Conservation (phyloP, 2,113 vertebrate genomes). For the Puffinus mauretanicus region DNA sequence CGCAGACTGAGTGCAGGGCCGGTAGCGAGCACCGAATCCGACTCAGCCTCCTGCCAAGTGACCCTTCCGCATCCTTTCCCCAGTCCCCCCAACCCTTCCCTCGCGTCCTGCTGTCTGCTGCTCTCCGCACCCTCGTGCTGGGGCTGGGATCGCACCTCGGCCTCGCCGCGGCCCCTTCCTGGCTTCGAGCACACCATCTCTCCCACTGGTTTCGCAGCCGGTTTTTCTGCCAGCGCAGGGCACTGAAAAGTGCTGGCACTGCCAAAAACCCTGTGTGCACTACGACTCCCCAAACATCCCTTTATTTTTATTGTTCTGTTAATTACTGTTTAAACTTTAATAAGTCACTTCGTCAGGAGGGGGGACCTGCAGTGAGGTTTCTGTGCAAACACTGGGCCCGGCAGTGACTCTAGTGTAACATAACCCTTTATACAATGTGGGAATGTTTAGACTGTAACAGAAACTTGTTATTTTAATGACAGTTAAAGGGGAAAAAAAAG, state of each 20-base stretch:
- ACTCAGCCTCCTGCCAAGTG: neutral
- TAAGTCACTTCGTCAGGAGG: slow-evolving; percentile 87
- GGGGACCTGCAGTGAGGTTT: slow-evolving; percentile 80
- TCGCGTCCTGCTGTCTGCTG: neutral
- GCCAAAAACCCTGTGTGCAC: slow-evolving; percentile 85
- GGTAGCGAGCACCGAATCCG: accelerated
- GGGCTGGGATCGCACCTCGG: neutral
- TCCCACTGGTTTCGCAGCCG: slow-evolving; percentile 62
- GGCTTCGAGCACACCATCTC: neutral
- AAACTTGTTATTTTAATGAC: slow-evolving; percentile 96
- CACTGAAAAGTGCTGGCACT: slow-evolving; percentile 84
- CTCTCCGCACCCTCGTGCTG: neutral
- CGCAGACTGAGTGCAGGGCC: neutral
- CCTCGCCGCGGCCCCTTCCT: neutral
- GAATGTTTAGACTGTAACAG: slow-evolving; percentile 97
- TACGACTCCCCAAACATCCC: slow-evolving; percentile 86
- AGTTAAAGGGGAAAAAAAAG: slow-evolving; percentile 62
- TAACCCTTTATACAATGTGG: slow-evolving; percentile 88
- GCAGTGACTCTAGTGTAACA: slow-evolving; percentile 81
- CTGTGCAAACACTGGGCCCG: slow-evolving; percentile 80
- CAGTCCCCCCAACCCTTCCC: neutral
- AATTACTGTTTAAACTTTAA: slow-evolving; percentile 92
- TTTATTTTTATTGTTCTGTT: slow-evolving; percentile 89
- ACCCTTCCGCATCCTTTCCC: neutral
- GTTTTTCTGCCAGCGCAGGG: slow-evolving; percentile 79